Conservation (phyloP, 64 coral and sea anemone genomes). For the Platygyra sinensis region DNA sequence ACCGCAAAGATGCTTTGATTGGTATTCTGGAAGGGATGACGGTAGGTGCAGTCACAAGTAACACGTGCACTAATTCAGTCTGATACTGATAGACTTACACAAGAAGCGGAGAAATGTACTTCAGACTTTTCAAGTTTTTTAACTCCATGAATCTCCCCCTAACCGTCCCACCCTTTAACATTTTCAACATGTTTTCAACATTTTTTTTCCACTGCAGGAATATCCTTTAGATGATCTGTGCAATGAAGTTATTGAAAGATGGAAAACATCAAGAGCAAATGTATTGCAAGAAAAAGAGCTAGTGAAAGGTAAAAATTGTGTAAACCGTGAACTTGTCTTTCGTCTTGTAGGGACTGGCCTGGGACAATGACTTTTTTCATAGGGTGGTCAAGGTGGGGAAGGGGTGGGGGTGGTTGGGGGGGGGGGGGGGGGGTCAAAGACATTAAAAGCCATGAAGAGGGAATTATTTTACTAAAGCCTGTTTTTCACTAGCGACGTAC, state of each 20-base stretch:
- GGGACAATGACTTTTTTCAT: too few relatives aligned
- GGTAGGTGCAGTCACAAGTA: constrained; percentile 40
- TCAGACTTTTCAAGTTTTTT: too few relatives aligned
- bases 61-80: not conserved
- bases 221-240: constrained; percentile 71
- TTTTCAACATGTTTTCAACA: too few relatives aligned
- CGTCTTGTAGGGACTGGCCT: too few relatives aligned
- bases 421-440: too few relatives aligned
- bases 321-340: not conserved
- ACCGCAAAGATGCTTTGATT: constrained; percentile 70
- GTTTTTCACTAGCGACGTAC: too few relatives aligned
- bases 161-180: too few relatives aligned
- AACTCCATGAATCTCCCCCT: too few relatives aligned
- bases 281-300: constrained; percentile 57
- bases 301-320: constrained; percentile 44
- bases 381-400: too few relatives aligned
- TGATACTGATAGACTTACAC: not conserved
- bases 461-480: too few relatives aligned
- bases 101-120: not conserved
- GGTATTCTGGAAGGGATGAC: constrained; percentile 91
- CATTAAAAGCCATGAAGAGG: too few relatives aligned
- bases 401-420: too few relatives aligned
- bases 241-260: constrained; percentile 75
- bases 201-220: constrained; percentile 35
- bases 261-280: constrained; percentile 77